These are phyloP conservation scores for Zaprionus ornatus DNA, from an alignment of 1,140 invertebrate species.

Conservation along the genomic window DNA sequence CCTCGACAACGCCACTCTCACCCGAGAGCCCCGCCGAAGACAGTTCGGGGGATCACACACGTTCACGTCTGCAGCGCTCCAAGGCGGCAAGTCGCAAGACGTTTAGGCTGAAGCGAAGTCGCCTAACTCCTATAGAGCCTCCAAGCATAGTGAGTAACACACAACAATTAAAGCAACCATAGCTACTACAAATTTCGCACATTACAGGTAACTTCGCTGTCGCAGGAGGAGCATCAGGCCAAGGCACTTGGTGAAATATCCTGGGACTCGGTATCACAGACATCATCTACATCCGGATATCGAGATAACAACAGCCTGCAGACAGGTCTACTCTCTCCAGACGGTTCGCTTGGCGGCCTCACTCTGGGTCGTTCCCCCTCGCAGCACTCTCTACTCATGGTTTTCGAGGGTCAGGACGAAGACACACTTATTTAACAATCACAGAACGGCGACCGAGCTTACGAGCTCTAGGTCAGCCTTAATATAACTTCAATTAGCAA, in stretches of 20 bases:
- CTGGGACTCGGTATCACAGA: constrained; percentile 91
- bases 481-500: neutral
- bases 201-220: constrained; percentile 68
- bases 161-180: neutral
- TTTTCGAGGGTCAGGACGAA: constrained; percentile 89
- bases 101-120: constrained; percentile 93
- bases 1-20: constrained; percentile 89
- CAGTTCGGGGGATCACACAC: constrained; percentile 86
- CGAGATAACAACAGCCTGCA: constrained; percentile 87
- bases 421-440: constrained; percentile 89
- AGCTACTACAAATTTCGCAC: constrained; percentile 56
- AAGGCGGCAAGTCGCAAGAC: constrained; percentile 97
- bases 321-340: constrained; percentile 85
- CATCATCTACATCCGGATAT: constrained; percentile 92
- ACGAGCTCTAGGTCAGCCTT: constrained; percentile 62
- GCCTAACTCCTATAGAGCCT: constrained; percentile 82
- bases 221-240: constrained; percentile 70
- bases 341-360: constrained; percentile 77
- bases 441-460: constrained; percentile 79
- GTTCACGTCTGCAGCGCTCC: constrained; percentile 92
- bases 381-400: constrained; percentile 88
- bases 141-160: constrained; percentile 77
- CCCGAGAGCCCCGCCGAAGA: constrained; percentile 89
- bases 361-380: constrained; percentile 85
- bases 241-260: constrained; percentile 86